These are phyloP conservation scores for Agrochola lychnidis DNA, from an alignment of 2,888 invertebrate species.

Conservation along the genomic window DNA sequence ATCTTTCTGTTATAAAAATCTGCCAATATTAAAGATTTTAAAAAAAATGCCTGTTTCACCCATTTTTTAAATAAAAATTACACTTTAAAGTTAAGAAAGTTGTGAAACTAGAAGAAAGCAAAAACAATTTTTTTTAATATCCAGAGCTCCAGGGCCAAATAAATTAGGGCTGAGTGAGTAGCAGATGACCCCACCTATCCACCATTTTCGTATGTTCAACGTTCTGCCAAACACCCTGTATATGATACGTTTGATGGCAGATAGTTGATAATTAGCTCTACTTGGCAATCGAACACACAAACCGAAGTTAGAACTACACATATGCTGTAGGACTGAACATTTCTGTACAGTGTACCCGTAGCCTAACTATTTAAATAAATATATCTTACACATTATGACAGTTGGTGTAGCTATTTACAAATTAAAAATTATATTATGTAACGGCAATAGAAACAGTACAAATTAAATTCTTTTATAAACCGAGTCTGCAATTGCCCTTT, in stretches of 20 bases:
- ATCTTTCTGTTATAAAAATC: too few relatives aligned
- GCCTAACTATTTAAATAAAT: background rate
- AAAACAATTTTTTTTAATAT: too few relatives aligned
- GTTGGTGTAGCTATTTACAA: background rate
- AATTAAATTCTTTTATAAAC: background rate
- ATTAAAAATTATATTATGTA: background rate
- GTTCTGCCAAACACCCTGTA: too few relatives aligned
- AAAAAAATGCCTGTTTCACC: too few relatives aligned
- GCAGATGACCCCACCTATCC: too few relatives aligned
- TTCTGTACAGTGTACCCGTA: background rate
- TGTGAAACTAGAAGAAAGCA: too few relatives aligned
- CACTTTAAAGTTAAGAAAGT: too few relatives aligned
- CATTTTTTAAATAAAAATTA: too few relatives aligned
- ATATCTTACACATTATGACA: background rate
- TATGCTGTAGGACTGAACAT: background rate
- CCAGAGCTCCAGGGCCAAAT: too few relatives aligned
- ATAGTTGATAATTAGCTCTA: background rate
- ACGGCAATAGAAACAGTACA: background rate
- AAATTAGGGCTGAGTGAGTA: too few relatives aligned
- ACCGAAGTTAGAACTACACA: background rate
- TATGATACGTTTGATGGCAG: background rate
- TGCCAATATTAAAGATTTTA: too few relatives aligned
- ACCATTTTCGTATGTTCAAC: too few relatives aligned
- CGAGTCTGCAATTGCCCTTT: constrained; percentile 1
- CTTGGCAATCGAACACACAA: background rate